Conservation (phyloP, 2,113 vertebrate genomes). For the human region GRCh38 chr3:180219501-180220000, state of each 20-base stretch:
- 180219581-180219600: neutral
- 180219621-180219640: neutral
- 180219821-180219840: neutral
- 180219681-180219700: neutral
- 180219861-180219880: neutral
- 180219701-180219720: neutral
- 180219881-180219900: neutral
- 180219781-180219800: neutral
- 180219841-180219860: neutral
- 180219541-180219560: neutral
- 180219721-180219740: neutral
- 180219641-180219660: neutral
- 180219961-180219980: neutral
- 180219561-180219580: neutral
- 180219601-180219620: neutral
- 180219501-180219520: neutral
- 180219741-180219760: too few species aligned
- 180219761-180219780: too few species aligned
- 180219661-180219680: neutral
- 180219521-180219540: neutral
- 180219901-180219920: neutral
- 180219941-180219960: neutral
- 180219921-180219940: neutral
- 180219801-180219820: neutral
- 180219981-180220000: neutral